Percentiles rank a stretch among this genome's conserved stretches.
These are phyloP conservation scores for Zelleria hepariella DNA, from an alignment of 2,888 invertebrate genomes.

Conservation along the genomic window DNA sequence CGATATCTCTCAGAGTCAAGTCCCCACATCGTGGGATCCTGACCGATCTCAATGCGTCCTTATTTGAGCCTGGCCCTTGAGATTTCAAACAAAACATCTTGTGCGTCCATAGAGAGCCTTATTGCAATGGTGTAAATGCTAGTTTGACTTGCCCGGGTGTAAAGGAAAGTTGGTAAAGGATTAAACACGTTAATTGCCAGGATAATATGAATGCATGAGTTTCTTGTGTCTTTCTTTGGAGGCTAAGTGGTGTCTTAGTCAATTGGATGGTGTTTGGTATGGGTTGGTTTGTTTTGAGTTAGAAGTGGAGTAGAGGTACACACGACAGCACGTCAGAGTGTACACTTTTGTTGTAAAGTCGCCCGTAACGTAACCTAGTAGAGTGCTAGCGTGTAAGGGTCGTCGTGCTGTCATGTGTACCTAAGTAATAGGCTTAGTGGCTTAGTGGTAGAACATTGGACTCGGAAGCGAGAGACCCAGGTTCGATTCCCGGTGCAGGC, in stretches of 20 bases:
- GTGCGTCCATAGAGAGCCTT: background rate
- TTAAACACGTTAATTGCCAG: constrained; percentile 26
- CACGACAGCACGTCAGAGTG: too few species aligned
- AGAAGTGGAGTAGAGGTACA: background rate
- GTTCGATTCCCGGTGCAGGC: too few species aligned
- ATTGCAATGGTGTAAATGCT: background rate
- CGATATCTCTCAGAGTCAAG: too few species aligned
- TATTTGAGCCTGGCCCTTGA: constrained; percentile 31
- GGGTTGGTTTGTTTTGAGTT: background rate
- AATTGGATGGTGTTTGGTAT: background rate
- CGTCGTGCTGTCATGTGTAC: too few species aligned
- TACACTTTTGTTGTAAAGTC: too few species aligned
- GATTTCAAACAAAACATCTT: constrained; percentile 16
- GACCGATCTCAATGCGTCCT: constrained; percentile 47
- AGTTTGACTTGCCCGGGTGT: background rate
- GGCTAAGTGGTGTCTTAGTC: background rate
- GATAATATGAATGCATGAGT: constrained; percentile 7
- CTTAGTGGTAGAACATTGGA: too few species aligned
- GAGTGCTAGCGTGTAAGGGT: too few species aligned
- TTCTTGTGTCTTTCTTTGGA: background rate
- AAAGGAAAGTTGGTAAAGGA: constrained; percentile 10
- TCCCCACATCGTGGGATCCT: constrained; percentile 46
- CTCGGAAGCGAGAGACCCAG: too few species aligned
- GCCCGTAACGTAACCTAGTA: too few species aligned
- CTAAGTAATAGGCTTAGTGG: background rate